Evolutionary conservation across 2,113 vertebrate species (phyloP).

Genomic region (Perca fluviatilis): DNA sequence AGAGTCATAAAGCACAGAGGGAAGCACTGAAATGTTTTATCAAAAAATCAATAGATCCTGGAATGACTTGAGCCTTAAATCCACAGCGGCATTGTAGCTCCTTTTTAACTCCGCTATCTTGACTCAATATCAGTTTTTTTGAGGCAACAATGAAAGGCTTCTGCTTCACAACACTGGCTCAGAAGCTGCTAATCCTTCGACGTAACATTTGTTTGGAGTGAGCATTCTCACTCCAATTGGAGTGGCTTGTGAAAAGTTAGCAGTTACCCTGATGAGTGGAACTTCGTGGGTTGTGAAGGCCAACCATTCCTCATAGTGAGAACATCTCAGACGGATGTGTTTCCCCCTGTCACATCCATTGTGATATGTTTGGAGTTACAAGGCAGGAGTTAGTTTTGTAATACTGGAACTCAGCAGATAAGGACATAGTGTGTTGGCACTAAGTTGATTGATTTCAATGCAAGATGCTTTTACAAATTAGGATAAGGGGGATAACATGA

Average conservation of each 20-base stretch:
- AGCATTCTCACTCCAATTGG: neutral
- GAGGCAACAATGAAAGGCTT: neutral
- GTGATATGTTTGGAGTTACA: neutral
- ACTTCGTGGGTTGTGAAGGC: neutral
- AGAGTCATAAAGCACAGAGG: neutral
- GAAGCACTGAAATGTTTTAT: neutral
- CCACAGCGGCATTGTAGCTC: neutral
- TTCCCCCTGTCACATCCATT: neutral
- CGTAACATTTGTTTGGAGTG: constrained; percentile 4
- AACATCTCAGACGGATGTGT: neutral
- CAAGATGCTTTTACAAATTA: neutral
- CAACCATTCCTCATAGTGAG: neutral
- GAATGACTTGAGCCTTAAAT: neutral
- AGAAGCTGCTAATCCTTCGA: neutral
- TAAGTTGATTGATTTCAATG: neutral
- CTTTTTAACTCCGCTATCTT: neutral
- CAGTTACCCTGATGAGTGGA: neutral
- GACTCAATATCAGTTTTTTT: neutral
- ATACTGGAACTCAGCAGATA: constrained; percentile 66
- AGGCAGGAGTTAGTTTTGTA: constrained; percentile 39
- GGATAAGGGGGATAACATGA: neutral
- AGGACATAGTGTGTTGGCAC: constrained; percentile 61
- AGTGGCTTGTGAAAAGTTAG: neutral
- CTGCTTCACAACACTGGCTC: neutral
- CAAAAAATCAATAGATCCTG: neutral